Evolutionary conservation across 2,888 invertebrate species (phyloP), one percentile per base, ranked within the genome.

Genomic region (Chaetogeoica ovagalla): DNA sequence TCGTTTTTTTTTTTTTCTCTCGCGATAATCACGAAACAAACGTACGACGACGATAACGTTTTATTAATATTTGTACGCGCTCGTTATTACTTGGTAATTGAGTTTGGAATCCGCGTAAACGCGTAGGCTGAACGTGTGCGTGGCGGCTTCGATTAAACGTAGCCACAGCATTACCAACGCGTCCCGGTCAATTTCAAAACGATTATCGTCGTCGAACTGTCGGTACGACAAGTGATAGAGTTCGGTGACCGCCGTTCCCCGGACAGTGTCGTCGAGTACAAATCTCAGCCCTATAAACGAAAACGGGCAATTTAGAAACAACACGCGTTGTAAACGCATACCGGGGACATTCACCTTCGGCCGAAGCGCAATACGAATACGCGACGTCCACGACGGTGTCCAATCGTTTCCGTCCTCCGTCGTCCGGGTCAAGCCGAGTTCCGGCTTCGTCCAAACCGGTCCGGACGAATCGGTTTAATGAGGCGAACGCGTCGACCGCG

Each of bases 141-240:
- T 79, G 13, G 77, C 77, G 4, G 63, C 63, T 55, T 71, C 52
- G 9, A 79, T 63, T 13, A 69, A 63, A 5, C 77, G 77, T 17
- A 79, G 9, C 77, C 77, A 79, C 23, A 79, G 23, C 52, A 62
- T 63, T 5, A 79, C 39, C 7, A 79, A 63, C 19, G 70, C 77
- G 52, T 63, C 70, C 55, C 77, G 55, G 15, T 55, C 8, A 8
- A 70, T 43, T 5, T 13, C 48, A 21, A n/a, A n/a, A n/a, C n/a
- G n/a, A 9, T 15, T 9, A 11, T 59, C 63, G 23, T 59, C 63
- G 23, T 79, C 70, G 19, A 79, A 79, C 19, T 52, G 15, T 23
- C 60, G 19, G 9, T 63, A 55, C n/a, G 70, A 62, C 6, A 57
- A 39, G 39, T 55, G 39, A 5, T 62, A 79, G 13, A 79, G n/a